These are phyloP conservation scores for Protophormia terraenovae DNA, from an alignment of 2,888 invertebrate genomes.

Conservation along the genomic window DNA sequence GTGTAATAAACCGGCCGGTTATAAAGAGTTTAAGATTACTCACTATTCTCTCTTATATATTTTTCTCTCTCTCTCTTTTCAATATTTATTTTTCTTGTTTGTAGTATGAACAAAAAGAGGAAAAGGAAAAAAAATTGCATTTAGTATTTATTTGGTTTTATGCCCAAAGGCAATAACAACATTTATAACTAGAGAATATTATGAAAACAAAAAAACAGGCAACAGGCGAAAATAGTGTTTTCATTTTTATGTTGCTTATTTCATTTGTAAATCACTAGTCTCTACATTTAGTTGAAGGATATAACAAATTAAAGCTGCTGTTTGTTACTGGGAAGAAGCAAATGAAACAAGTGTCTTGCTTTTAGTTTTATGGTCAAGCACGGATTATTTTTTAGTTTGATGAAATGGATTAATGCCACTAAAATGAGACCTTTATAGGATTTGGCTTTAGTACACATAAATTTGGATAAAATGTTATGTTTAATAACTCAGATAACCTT, in stretches of 20 bases:
- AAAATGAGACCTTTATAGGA: not conserved
- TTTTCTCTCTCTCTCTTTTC: not conserved
- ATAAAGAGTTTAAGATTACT: not conserved
- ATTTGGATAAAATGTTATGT: not conserved
- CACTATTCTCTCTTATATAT: not conserved
- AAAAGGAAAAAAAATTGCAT: slow-evolving; percentile 3
- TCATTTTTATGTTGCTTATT: slow-evolving; percentile 3
- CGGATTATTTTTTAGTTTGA: not conserved
- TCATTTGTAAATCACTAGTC: not conserved
- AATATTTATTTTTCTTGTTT: not conserved
- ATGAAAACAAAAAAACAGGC: slow-evolving; percentile 27
- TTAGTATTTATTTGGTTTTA: slow-evolving; percentile 5
- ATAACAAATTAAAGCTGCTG: not conserved
- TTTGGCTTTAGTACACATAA: not conserved
- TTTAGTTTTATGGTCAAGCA: too few species aligned
- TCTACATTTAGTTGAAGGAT: not conserved
- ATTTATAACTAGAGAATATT: not conserved
- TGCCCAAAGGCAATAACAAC: not conserved
- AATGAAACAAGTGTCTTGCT: not conserved
- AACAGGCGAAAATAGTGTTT: slow-evolving; percentile 61
- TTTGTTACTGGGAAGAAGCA: not conserved
- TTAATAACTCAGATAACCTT: too few species aligned
- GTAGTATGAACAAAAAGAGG: not conserved
- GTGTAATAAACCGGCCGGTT: slow-evolving; percentile 61
- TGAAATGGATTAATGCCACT: not conserved